A percentile compares a stretch with the other conserved stretches of the same genome.
Conservation (phyloP, 2,888 invertebrate species). For the Rhagonycha fulva region DNA sequence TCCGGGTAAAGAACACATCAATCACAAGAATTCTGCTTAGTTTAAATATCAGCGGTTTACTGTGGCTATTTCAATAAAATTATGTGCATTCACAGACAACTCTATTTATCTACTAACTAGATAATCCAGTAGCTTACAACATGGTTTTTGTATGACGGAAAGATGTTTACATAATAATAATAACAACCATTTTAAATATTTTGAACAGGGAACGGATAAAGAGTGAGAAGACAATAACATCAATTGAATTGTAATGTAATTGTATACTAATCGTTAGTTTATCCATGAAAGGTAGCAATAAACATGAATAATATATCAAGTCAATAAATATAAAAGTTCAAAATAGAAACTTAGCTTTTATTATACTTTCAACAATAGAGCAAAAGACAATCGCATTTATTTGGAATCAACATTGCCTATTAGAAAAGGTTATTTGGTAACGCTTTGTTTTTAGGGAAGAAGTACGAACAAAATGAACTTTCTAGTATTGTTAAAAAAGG, state of each 20-base stretch:
- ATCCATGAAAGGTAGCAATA: neutral
- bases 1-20: constrained; percentile 37
- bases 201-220: neutral
- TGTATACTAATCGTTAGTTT: too few relatives aligned
- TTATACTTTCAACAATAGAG: neutral
- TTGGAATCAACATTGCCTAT: neutral
- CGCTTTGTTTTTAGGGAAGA: neutral
- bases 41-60: constrained; percentile 7
- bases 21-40: constrained; percentile 30
- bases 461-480: neutral
- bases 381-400: neutral
- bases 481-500: neutral
- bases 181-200: neutral
- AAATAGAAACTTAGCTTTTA: neutral
- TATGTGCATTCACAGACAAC: neutral
- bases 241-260: too few relatives aligned
- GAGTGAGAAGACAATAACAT: too few relatives aligned
- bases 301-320: neutral
- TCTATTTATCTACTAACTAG: neutral
- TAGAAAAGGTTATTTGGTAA: neutral
- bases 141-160: neutral
- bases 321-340: neutral
- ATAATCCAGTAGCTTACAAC: constrained; percentile 1
- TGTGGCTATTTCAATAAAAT: constrained; percentile 15
- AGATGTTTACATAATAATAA: neutral